These are phyloP conservation scores for Ornithoptera alexandrae DNA, from an alignment of 2,888 invertebrate genomes.

Conservation along the genomic window DNA sequence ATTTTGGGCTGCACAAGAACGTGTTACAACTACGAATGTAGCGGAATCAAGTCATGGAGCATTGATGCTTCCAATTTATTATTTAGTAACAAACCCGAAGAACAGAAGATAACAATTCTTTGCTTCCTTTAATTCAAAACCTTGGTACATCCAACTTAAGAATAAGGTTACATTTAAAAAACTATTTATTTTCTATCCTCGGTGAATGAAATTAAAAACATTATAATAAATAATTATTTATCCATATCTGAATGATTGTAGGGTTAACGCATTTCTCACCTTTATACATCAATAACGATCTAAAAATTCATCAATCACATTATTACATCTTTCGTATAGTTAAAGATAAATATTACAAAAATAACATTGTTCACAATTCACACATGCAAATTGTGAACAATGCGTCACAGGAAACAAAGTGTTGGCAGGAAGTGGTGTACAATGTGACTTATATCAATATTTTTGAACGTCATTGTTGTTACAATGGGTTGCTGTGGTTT, in stretches of 20 bases:
- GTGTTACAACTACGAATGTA: neutral
- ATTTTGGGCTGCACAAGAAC: neutral
- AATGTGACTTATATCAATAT: slow-evolving; percentile 1
- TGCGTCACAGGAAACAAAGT: slow-evolving; percentile 11
- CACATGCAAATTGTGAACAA: neutral
- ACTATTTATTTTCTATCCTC: neutral
- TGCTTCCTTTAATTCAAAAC: neutral
- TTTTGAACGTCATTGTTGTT: slow-evolving; percentile 1
- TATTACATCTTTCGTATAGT: neutral
- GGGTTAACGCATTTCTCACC: neutral
- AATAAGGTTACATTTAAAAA: neutral
- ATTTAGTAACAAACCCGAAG: neutral
- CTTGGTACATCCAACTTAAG: neutral
- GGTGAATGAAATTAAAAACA: neutral
- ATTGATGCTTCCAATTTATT: neutral
- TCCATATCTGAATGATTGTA: no score
- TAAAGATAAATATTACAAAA: no score
- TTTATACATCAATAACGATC: neutral
- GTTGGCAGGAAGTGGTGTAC: slow-evolving; percentile 3
- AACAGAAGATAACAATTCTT: neutral
- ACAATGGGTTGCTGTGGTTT: neutral
- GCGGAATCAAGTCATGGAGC: neutral
- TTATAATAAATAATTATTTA: no score
- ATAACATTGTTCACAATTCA: neutral
- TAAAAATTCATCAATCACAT: neutral